Evolutionary conservation across 2,113 vertebrate species (phyloP), one percentile per base, ranked within the genome.

Genomic region (Callaeas wilsoni): DNA sequence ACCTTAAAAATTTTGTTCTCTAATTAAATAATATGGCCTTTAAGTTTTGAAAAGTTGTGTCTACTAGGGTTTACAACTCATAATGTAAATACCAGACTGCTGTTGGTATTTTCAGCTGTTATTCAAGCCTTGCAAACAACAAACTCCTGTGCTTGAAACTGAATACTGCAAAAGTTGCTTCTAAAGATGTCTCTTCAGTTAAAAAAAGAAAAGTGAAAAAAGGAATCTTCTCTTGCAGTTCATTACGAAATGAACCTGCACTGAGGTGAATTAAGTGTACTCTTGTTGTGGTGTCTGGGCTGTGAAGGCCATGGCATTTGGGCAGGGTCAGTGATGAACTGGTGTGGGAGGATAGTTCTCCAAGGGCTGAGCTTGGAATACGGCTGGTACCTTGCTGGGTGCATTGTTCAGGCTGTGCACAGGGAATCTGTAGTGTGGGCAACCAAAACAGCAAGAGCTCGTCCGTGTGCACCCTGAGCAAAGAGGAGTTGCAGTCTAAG

Each of bases 11-110:
- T 42, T 9, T 30, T 69, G 15, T 77, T 63, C 13, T 60, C 27
- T 35, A 33, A 49, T 81, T 77, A 68, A 71, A 50, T 85, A 55
- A 21, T 16, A 13, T 5, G 7, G 6, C 13, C 33, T 84, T 79
- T 90, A 50, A 59, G 42, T 80, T 74, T 50, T 19, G 50, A 55
- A 84, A 53, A 12, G 16, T 13, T 35, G 4, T 37, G 14, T 32
- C 10, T 69, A 0, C 23, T 52, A 32, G 33, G 12, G 23, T 41
- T 73, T 52, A 27, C 6, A 65, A 12, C 35, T 83, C 4, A 0
- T 22, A 46, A 13, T 35, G 9, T 88, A 69, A 85, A 39, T 62
- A 80, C 42, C 39, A 87, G n/a, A 7, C 42, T 62, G 47, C 47
- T 90, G 55, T 42, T 93, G 33, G 4, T 90, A 35, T 87, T 78